Percentiles rank a stretch among this genome's conserved stretches.
Evolutionary conservation across 2,113 vertebrate species (phyloP).

Genomic region (Loxodonta africana): DNA sequence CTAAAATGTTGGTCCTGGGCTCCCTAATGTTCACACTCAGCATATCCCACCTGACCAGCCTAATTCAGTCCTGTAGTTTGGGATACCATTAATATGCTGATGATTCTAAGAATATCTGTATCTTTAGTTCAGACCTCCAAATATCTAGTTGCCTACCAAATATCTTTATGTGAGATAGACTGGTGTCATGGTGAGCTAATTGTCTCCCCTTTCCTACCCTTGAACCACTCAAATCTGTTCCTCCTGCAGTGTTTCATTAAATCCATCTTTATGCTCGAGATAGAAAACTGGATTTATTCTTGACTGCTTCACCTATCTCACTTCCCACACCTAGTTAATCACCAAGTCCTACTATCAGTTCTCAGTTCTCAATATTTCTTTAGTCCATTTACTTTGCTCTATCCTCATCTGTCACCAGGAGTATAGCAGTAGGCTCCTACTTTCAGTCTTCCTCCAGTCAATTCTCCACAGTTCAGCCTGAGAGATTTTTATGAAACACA

Average conservation of each 20-base stretch:
- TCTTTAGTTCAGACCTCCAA: neutral
- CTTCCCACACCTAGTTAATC: neutral
- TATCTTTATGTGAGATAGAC: neutral
- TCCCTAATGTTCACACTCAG: neutral
- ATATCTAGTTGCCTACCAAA: neutral
- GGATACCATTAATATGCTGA: neutral
- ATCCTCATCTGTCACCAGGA: neutral
- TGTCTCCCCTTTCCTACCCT: neutral
- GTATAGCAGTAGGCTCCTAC: too few relatives aligned
- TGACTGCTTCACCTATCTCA: neutral
- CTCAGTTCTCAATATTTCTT: neutral
- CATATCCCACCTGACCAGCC: neutral
- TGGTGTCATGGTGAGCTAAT: neutral
- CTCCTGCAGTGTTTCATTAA: neutral
- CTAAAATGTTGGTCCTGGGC: neutral
- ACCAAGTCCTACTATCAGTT: neutral
- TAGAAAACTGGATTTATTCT: neutral
- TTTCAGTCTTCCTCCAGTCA: too few relatives aligned
- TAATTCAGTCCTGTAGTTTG: neutral
- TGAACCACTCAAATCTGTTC: constrained; percentile 7
- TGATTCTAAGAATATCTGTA: neutral
- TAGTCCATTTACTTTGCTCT: neutral
- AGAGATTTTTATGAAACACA: neutral
- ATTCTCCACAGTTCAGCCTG: neutral
- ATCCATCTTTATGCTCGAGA: neutral